Percentiles rank a stretch among this genome's conserved stretches.
phyloP scores from a whole-genome alignment of 2,113 vertebrate species.

The Gymnogyps californianus region DNA sequence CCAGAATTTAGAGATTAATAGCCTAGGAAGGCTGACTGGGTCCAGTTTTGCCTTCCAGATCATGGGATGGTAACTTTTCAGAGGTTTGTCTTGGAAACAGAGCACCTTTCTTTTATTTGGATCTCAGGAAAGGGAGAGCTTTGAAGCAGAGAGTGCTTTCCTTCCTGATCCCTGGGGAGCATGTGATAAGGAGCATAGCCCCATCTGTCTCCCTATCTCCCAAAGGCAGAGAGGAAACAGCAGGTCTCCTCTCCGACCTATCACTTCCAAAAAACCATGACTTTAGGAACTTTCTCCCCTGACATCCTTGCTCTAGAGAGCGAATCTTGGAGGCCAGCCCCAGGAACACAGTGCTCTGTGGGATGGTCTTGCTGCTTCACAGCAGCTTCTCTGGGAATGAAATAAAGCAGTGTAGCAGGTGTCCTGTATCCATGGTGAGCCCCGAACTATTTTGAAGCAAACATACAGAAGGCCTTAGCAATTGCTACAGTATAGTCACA shows the following conservation, averaged over 20 bases:
- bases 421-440: not conserved
- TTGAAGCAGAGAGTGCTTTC: not conserved
- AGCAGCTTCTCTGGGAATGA: not conserved
- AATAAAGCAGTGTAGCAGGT: not conserved
- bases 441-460: not conserved
- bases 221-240: not conserved
- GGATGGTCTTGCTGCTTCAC: not conserved
- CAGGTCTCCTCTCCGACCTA: not conserved
- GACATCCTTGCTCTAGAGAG: not conserved
- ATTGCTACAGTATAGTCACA: not conserved
- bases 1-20: not conserved
- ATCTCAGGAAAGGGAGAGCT: not conserved
- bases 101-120: not conserved
- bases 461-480: not conserved
- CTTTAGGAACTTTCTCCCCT: not conserved
- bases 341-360: not conserved
- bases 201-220: not conserved
- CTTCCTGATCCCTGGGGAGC: not conserved
- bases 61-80: not conserved
- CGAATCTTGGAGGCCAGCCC: not conserved
- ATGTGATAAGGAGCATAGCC: not conserved
- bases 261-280: not conserved
- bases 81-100: not conserved
- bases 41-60: not conserved
- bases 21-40: not conserved